Evolutionary conservation across 2,113 vertebrate species (phyloP).

Genomic region (Pterophyllum scalare): DNA sequence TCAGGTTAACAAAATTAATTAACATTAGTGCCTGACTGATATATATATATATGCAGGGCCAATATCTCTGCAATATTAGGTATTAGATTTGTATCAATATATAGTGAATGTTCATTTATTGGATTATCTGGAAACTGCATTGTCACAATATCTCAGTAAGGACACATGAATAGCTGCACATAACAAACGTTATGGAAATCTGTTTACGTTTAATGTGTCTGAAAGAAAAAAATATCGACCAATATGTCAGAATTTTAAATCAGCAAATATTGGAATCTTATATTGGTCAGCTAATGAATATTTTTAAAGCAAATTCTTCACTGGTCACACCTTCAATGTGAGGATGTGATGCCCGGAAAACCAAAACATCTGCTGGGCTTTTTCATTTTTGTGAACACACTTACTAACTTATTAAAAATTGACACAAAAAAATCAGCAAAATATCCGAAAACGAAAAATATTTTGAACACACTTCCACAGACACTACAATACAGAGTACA

Average conservation of each 20-base stretch:
- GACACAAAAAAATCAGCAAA: not conserved
- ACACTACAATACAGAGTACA: not conserved
- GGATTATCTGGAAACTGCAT: not conserved
- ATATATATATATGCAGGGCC: not conserved
- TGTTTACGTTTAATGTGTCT: accelerated
- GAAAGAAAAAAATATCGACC: accelerated
- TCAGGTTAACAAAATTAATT: too few species aligned
- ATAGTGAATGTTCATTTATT: not conserved
- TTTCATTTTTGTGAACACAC: accelerated
- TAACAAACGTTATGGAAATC: not conserved
- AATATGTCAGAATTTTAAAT: not conserved
- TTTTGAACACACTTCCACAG: not conserved
- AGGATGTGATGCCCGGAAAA: accelerated
- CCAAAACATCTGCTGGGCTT: not conserved
- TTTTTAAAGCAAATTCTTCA: not conserved
- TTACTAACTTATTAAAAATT: not conserved
- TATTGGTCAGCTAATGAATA: not conserved
- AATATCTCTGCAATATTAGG: not conserved
- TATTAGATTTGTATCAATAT: accelerated
- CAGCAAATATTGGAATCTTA: not conserved
- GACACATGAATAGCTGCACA: not conserved
- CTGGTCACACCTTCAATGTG: not conserved
- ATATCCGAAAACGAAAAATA: not conserved
- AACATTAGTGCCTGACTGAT: not conserved
- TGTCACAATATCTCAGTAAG: not conserved